phyloP scores from a whole-genome alignment of 1,140 invertebrate species.

The Macrotrachela quadricornifera region DNA sequence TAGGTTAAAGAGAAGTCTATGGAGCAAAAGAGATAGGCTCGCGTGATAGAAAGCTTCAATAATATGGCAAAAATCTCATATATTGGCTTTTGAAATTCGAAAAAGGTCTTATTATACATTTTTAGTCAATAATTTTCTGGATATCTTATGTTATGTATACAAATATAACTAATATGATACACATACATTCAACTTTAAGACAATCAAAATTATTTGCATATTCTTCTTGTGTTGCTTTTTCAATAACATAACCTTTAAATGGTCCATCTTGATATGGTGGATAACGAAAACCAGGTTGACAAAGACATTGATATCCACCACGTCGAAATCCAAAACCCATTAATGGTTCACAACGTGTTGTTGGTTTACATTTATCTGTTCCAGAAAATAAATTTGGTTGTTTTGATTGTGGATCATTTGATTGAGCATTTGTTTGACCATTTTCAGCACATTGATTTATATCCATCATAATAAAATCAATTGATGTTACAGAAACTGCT shows the following conservation, averaged over 20 bases:
- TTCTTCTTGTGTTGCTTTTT: slow-evolving; percentile 67
- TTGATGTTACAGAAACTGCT: slow-evolving; percentile 69
- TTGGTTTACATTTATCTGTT: slow-evolving; percentile 74
- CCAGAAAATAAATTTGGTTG: slow-evolving; percentile 62
- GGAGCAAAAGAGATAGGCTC: too few relatives aligned
- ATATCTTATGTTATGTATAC: too few relatives aligned
- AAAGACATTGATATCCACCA: slow-evolving; percentile 73
- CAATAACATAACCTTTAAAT: slow-evolving; percentile 73
- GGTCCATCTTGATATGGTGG: slow-evolving; percentile 64
- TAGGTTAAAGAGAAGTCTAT: not conserved
- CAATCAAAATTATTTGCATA: slow-evolving; percentile 81
- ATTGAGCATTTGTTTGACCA: slow-evolving; percentile 31
- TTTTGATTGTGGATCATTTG: slow-evolving; percentile 50
- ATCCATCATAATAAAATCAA: slow-evolving; percentile 88
- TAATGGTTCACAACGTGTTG: slow-evolving; percentile 87
- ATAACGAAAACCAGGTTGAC: slow-evolving; percentile 63
- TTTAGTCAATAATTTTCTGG: too few relatives aligned
- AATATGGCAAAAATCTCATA: too few relatives aligned
- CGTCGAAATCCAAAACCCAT: slow-evolving; percentile 72
- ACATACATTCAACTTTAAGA: slow-evolving; percentile 67
- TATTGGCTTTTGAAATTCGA: too few relatives aligned
- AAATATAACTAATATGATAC: not conserved
- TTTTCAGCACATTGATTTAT: slow-evolving; percentile 64
- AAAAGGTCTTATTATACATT: too few relatives aligned
- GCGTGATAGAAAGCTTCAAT: too few relatives aligned